A percentile compares a stretch with the other conserved stretches of the same genome.
Evolutionary conservation across 2,797 vertebrate species (phyloP).

Genomic region (Adrianichthys oophorus): DNA sequence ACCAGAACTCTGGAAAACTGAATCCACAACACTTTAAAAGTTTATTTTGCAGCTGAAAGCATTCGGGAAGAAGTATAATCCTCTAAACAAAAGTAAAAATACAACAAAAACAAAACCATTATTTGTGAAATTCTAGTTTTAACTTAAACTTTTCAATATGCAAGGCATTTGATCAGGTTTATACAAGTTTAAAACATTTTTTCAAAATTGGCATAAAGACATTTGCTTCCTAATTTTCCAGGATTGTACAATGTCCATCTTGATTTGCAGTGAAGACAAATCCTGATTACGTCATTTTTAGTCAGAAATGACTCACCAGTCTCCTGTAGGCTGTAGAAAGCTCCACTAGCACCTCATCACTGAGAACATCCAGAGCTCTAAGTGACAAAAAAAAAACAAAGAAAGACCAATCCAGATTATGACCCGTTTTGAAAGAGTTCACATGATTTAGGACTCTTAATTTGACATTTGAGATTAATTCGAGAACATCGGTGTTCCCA

Average conservation of each 20-base stretch:
- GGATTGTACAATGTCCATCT: neutral
- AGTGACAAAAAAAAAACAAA: conserved; percentile 32
- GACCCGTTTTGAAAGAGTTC: neutral
- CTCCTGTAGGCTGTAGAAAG: conserved; percentile 89
- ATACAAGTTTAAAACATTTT: too few species aligned
- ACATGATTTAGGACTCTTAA: too few species aligned
- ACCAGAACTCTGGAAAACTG: neutral
- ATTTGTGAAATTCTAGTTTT: too few species aligned
- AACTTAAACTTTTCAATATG: too few species aligned
- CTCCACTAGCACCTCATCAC: conserved; percentile 90
- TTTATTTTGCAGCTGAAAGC: neutral
- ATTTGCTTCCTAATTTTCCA: too few species aligned
- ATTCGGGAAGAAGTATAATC: neutral
- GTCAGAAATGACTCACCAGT: conserved; percentile 80
- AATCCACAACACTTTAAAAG: neutral
- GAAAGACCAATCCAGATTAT: conserved; percentile 7
- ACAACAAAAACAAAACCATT: too few species aligned
- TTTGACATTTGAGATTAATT: too few species aligned
- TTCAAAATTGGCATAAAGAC: too few species aligned
- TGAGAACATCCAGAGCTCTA: conserved; percentile 93
- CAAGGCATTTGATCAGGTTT: too few species aligned
- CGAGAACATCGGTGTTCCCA: too few species aligned
- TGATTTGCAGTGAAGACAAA: neutral
- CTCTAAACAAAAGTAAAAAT: neutral
- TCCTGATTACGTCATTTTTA: neutral